Evolutionary conservation across 2,888 invertebrate genomes (phyloP).

Genomic region (Drosophila testacea): DNA sequence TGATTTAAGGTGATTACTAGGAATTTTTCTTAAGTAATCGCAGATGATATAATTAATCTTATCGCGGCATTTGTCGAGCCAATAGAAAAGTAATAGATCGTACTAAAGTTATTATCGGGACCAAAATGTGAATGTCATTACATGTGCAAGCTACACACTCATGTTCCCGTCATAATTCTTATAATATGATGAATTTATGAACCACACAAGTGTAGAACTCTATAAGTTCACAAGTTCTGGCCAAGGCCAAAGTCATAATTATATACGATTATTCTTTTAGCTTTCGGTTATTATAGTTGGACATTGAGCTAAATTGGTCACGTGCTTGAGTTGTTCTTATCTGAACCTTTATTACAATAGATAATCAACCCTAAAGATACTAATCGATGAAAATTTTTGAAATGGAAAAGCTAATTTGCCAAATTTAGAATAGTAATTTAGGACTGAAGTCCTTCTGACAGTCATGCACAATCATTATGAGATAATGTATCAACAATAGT

Average conservation of each 20-base stretch:
- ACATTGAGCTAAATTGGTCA: constrained; percentile 10
- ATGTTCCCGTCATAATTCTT: constrained; percentile 20
- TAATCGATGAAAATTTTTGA: neutral
- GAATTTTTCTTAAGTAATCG: constrained; percentile 35
- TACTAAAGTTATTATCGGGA: neutral
- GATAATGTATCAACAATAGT: neutral
- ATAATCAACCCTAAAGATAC: neutral
- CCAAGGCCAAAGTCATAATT: constrained; percentile 20
- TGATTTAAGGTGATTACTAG: constrained; percentile 20
- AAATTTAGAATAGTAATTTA: neutral
- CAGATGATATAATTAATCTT: constrained; percentile 49
- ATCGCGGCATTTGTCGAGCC: constrained; percentile 32
- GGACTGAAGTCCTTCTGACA: neutral
- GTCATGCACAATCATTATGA: neutral
- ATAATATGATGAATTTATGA: constrained; percentile 27
- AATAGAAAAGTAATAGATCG: constrained; percentile 25
- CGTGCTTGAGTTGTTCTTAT: constrained; percentile 11
- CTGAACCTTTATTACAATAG: constrained; percentile 3
- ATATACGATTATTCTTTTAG: neutral
- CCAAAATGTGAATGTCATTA: constrained; percentile 24
- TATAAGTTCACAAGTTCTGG: neutral
- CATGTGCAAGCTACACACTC: constrained; percentile 8
- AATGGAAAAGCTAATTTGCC: neutral
- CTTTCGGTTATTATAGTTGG: constrained; percentile 1
- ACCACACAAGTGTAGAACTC: neutral